Base-by-base conservation (phyloP, 2,888 invertebrate species). In the Lysandra coridon region DNA sequence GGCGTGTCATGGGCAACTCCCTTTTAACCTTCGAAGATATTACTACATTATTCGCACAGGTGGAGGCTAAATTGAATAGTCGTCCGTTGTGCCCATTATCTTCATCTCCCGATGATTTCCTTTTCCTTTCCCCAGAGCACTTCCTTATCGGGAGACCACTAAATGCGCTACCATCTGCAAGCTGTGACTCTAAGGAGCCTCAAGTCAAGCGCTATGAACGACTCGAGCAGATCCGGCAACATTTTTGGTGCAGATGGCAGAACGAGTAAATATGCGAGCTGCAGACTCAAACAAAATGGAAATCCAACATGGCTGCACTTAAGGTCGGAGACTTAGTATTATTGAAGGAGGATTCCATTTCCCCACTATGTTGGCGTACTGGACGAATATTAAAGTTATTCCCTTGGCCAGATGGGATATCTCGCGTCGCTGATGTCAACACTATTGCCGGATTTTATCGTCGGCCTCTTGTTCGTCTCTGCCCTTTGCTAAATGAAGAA, bases 21-120 rank as follows among this genome's bases (percentile, higher is more conserved):
- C 78, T 82, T 78, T 37, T 83, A 17, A 82, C 82, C 3, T 81
- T 78, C 73, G 81, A 83, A 64, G 80, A 83, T 64, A 14, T 82
- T 4, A 60, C 62, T 6, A 79, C 81, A 3, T 76, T 81, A 40
- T 81, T 81, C 75, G 77, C 80, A n/a, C 83, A 82, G 76, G 79
- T 83, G 10, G 83, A 82, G 49, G 80, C 80, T 10, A 80, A 81
- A 10, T 53, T 80, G 10, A 82, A 82, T 40, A 80, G 80, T 62
- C 75, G 81, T 2, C 82, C 81, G 6, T 49, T 82, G 1, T 80
- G 57, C 53, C 78, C 82, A 10, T 12, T 83, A 10, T 81, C 80
- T 37, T 81, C 82, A 6, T 79, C 79, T 62, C 79, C 81, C 23
- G 14, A 78, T 33, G 81, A 83, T 64, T 78, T 79, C 49, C 73